These are phyloP conservation scores for Trogon melanurus DNA, from an alignment of 2,113 vertebrate species.

Conservation along the genomic window DNA sequence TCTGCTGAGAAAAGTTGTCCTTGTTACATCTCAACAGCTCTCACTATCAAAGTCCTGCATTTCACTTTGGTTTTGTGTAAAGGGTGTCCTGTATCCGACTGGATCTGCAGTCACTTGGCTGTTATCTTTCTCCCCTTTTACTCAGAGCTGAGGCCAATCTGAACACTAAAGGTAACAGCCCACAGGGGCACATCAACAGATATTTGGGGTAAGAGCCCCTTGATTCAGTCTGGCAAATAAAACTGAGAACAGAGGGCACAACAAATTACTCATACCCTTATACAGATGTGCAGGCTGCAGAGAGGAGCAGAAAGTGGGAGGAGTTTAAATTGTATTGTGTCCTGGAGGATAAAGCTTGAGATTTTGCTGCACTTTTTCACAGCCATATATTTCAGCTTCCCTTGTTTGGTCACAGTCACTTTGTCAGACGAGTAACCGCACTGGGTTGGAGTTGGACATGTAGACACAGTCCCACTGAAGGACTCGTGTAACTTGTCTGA, in stretches of 20 bases:
- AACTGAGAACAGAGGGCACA: background rate
- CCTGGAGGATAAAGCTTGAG: background rate
- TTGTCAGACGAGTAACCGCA: background rate
- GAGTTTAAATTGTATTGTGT: background rate
- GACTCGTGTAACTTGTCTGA: background rate
- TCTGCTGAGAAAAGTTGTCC: background rate
- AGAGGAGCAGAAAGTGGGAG: background rate
- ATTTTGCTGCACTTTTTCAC: background rate
- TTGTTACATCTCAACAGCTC: background rate
- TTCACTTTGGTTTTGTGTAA: background rate
- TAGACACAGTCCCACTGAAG: background rate
- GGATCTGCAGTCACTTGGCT: background rate
- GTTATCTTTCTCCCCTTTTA: background rate
- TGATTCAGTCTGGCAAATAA: background rate
- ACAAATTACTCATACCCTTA: background rate
- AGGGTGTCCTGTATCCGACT: background rate
- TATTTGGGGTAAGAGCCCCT: background rate
- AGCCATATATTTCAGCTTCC: background rate
- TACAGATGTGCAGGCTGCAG: accelerated
- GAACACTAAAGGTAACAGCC: background rate
- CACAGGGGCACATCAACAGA: background rate
- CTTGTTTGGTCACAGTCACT: background rate
- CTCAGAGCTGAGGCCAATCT: background rate
- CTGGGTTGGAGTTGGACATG: background rate
- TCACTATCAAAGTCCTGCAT: background rate